A percentile compares a stretch with the other conserved stretches of the same genome.
Conservation (phyloP, 2,888 invertebrate genomes). For the Tachystola acroxantha region DNA sequence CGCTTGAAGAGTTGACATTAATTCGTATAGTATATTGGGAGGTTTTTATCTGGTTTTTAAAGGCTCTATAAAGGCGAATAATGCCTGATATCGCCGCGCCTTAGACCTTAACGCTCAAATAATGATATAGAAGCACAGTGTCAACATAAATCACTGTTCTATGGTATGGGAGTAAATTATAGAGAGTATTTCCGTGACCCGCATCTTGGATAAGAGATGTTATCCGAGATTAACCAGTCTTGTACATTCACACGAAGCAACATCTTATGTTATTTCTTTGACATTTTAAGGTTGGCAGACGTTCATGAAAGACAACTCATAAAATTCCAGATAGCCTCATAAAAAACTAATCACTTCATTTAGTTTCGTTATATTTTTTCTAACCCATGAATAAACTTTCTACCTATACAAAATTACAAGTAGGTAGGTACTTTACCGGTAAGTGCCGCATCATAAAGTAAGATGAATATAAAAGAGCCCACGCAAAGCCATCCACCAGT, state of each 20-base stretch:
- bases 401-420: no score
- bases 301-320: no score
- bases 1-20: slow-evolving; percentile 18
- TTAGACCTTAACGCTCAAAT: slow-evolving; percentile 23
- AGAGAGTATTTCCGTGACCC: slow-evolving; percentile 58
- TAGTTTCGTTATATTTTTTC: no score
- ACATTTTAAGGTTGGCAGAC: no score
- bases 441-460: no score
- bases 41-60: no score
- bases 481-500: background rate
- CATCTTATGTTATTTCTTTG: background rate
- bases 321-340: no score
- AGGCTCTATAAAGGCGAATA: slow-evolving; percentile 17
- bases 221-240: slow-evolving; percentile 28
- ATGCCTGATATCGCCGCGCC: slow-evolving; percentile 15
- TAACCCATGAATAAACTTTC: no score
- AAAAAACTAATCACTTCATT: no score
- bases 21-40: slow-evolving; percentile 17
- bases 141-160: slow-evolving; percentile 54
- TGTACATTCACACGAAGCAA: slow-evolving; percentile 7
- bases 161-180: slow-evolving; percentile 54
- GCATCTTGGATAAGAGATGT: slow-evolving; percentile 54
- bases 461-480: background rate
- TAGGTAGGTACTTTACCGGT: no score
- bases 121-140: slow-evolving; percentile 40